These are phyloP conservation scores for Ptychochromis oligacanthus DNA, from an alignment of 2,113 vertebrate species.

Conservation along the genomic window DNA sequence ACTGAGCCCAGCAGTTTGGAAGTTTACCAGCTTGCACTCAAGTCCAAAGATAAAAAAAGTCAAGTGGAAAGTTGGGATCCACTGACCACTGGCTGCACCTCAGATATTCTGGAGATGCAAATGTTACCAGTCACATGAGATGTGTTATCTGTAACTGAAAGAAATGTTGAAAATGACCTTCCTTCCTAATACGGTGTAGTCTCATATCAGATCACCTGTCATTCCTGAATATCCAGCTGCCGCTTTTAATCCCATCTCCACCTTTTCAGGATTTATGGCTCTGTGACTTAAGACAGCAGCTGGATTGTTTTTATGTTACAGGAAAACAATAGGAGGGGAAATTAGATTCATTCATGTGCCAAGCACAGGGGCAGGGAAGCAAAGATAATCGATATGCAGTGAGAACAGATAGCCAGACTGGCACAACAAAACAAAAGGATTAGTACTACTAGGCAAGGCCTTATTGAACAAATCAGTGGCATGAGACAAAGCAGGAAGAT, in stretches of 20 bases:
- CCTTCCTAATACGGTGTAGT: neutral
- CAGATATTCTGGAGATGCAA: neutral
- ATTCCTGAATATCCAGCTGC: neutral
- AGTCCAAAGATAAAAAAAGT: neutral
- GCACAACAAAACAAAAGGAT: constrained; percentile 58
- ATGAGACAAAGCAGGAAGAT: constrained; percentile 36
- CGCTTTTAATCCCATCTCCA: constrained; percentile 6
- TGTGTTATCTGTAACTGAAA: neutral
- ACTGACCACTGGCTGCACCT: neutral
- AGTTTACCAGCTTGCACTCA: neutral
- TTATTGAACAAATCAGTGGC: constrained; percentile 30
- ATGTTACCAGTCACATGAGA: neutral
- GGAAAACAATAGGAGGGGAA: constrained; percentile 44
- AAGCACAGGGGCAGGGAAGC: neutral
- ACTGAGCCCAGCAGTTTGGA: neutral
- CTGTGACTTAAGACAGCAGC: neutral
- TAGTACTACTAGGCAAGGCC: constrained; percentile 24
- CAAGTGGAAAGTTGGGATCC: neutral
- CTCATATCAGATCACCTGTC: neutral
- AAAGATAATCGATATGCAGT: constrained; percentile 36
- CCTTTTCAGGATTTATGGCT: neutral
- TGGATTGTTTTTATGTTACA: constrained; percentile 40
- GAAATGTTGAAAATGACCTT: neutral
- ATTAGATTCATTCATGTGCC: constrained; percentile 52
- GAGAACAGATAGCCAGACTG: constrained; percentile 34